These are phyloP conservation scores for Australoheros facetus DNA, from an alignment of 2,797 vertebrate genomes.

Conservation along the genomic window DNA sequence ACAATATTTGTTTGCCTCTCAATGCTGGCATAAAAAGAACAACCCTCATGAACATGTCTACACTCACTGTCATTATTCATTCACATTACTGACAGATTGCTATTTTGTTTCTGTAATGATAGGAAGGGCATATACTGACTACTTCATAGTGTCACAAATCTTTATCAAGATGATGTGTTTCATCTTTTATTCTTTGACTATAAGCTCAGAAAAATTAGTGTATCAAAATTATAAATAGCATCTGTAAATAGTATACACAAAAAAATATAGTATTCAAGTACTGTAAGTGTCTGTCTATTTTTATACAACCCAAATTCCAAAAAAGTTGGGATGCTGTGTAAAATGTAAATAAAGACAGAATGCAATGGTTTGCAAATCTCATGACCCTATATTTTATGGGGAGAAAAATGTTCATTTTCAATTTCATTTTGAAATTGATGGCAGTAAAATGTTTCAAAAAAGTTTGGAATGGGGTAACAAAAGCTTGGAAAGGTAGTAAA, in stretches of 20 bases:
- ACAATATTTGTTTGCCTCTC: conserved; percentile 53
- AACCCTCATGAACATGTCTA: conserved; percentile 64
- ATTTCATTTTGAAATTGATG: too few relatives aligned
- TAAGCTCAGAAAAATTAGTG: background rate
- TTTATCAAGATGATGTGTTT: conserved; percentile 15
- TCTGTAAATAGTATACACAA: background rate
- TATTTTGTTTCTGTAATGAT: conserved; percentile 73
- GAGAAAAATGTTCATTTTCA: background rate
- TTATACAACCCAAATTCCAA: too few relatives aligned
- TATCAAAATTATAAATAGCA: background rate
- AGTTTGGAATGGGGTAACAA: too few relatives aligned
- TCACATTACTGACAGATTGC: conserved; percentile 73
- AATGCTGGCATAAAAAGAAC: conserved; percentile 53
- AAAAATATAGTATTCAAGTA: background rate
- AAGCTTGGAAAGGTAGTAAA: too few relatives aligned
- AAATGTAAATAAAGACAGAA: too few relatives aligned
- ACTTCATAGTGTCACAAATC: conserved; percentile 18
- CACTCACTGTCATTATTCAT: conserved; percentile 69
- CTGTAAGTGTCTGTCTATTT: background rate
- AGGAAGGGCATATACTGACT: conserved; percentile 26
- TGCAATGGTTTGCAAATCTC: background rate
- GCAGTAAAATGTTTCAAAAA: too few relatives aligned
- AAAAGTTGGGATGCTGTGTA: too few relatives aligned
- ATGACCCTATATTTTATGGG: background rate
- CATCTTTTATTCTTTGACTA: background rate